Base-by-base conservation (phyloP, 2,113 vertebrate species). In the Xiphophorus couchianus region DNA sequence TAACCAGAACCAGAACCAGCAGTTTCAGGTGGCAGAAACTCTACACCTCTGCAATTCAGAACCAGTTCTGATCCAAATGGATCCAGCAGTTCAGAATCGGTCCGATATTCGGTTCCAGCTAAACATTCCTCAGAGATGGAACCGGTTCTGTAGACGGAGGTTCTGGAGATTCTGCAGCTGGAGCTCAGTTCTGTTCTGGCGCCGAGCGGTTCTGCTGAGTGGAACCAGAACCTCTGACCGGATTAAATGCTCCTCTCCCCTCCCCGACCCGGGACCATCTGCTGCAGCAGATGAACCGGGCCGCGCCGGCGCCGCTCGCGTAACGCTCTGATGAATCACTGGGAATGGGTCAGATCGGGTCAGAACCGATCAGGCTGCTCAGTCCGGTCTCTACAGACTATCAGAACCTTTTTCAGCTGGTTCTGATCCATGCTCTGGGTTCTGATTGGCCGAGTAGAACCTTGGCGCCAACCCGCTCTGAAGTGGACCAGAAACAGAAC, bases 211-310 rank as follows among this genome's bases (percentile, higher is more conserved):
- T 58, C 51, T 58, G 51, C 22, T 54, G 25, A 29, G 42, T n/a
- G 54, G 42, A 62, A 74, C 27, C 19, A 64, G 48, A 35, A 31
- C 42, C 58, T 42, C 39, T 29, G 35, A 33, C 0, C 4, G 42
- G 86, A 88, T 86, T 80, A 85, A 30, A 78, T 31, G 19, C 71
- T 4, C 11, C 75, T 51, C 63, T 44, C 76, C 17, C 51, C 71
- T 28, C 28, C 68, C 35, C 0, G 29, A 64, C 82, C 86, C 5
- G 22, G 64, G 64, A 85, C 88, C 93, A 92, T 93, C 92, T 92
- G 91, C 81, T 71, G 62, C 64, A 62, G 69, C 64, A 60, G 85
- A 86, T 90, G 62, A 90, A 81, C 39, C 71, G 48, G 1, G 37
- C 31, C 0, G 62, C 12, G 37, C 27, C 0, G 58, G 14, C 15